A percentile compares a stretch with the other conserved stretches of the same genome.
phyloP scores from a whole-genome alignment of 2,888 invertebrate genomes.

The Malthinus flaveolus region DNA sequence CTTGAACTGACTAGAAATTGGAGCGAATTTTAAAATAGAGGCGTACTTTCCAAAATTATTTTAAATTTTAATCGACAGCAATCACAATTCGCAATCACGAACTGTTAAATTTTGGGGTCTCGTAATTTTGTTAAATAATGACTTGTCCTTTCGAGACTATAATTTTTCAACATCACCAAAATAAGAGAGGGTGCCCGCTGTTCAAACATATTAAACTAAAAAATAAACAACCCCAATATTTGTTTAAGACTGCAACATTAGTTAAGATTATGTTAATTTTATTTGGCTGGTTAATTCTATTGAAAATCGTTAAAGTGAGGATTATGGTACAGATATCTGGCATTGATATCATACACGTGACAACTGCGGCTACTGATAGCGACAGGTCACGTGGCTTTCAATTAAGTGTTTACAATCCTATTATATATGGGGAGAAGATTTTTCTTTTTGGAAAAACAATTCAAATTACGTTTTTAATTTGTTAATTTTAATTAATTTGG shows the following conservation, averaged over 20 bases:
- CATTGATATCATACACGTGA: constrained; percentile 50
- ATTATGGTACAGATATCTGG: constrained; percentile 48
- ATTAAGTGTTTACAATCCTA: constrained; percentile 38
- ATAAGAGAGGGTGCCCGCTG: too few species aligned
- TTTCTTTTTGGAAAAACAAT: too few species aligned
- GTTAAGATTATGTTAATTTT: constrained; percentile 31
- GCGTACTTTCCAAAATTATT: too few species aligned
- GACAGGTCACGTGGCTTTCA: constrained; percentile 51
- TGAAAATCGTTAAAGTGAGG: constrained; percentile 33
- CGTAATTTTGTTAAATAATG: too few species aligned
- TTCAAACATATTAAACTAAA: too few species aligned
- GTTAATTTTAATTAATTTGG: not conserved
- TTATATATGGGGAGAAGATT: constrained; percentile 25
- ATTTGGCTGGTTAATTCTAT: constrained; percentile 25
- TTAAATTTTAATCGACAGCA: too few species aligned
- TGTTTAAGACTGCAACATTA: constrained; percentile 19
- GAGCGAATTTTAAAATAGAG: too few species aligned
- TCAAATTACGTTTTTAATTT: not conserved
- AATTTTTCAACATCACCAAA: too few species aligned
- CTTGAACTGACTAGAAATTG: too few species aligned
- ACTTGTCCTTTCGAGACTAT: too few species aligned
- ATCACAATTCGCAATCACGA: too few species aligned
- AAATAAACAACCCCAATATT: not conserved
- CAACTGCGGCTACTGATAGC: constrained; percentile 53
- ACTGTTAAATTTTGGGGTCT: too few species aligned